phyloP scores from a whole-genome alignment of 2,113 vertebrate genomes.

The Pelecanoides urinatrix region DNA sequence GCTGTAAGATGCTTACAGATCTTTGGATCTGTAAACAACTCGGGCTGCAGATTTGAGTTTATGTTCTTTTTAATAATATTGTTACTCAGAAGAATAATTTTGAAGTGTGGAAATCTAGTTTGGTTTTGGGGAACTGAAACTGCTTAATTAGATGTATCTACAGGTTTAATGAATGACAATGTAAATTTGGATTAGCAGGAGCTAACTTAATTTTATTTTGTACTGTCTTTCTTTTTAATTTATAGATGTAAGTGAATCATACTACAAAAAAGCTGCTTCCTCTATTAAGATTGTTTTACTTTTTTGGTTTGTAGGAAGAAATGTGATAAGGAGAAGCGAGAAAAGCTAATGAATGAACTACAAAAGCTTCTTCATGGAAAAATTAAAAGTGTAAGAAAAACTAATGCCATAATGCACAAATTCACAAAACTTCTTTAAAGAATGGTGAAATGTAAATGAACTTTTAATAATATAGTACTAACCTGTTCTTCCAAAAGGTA shows the following conservation, averaged over 20 bases:
- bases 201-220: background rate
- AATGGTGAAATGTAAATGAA: background rate
- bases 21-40: background rate
- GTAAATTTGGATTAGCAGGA: background rate
- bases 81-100: background rate
- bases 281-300: background rate
- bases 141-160: background rate
- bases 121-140: background rate
- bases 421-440: background rate
- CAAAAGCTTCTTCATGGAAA: constrained; percentile 87
- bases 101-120: background rate
- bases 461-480: background rate
- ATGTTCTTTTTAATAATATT: background rate
- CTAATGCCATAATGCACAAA: background rate
- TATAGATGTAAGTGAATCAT: background rate
- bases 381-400: constrained; percentile 82
- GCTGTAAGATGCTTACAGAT: background rate
- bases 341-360: constrained; percentile 85
- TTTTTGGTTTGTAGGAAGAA: constrained; percentile 81
- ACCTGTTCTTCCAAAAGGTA: background rate
- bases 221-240: background rate
- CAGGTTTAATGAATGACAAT: background rate
- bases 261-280: background rate
- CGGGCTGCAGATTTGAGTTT: background rate
- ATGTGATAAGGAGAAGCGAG: constrained; percentile 79